Base-by-base conservation (phyloP, 2,888 invertebrate species). In the Ypsolopha scabrella region DNA sequence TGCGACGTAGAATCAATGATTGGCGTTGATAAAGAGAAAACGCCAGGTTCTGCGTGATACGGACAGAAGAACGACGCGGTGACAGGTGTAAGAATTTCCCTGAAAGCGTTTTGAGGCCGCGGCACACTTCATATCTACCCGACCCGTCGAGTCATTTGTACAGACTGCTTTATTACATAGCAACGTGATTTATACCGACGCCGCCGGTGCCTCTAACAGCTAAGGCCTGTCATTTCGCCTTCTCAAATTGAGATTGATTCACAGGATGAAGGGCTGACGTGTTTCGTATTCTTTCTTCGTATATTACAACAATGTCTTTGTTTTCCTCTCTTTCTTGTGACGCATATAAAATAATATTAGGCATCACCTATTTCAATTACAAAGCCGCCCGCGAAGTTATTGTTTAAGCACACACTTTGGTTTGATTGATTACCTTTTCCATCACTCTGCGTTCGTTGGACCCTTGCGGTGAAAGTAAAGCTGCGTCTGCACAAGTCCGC, bases 211-310 rank as follows among this genome's bases (percentile, higher is more conserved):
- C 81, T 80, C 79, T 83, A 85, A 85, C 85, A 81, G 83, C 79
- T 77, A 70, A 75, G 74, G 71, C 78, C 75, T 82, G 82, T 82
- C 82, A 82, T 82, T 82, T 82, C 74, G 69, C 68, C 74, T 72
- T 77, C 82, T 83, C 75, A 82, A 85, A 85, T 85, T 83, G 83
- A 83, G 83, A 85, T 85, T 81, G 83, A 85, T 83, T 79, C 75
- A 59, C 57, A 67, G 67, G 72, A 72, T 71, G 71, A 68, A 68
- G 65, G 69, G 50, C 51, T 56, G 47, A 52, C 53, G 44, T 45
- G 47, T 52, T 50, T 37, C 39, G 49, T 49, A 7, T 49, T 49
- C 41, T 49, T 49, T 47, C 11, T 47, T 14, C 47, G n/a, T 47
- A 51, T 51, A 51, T 41, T 34, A 37, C 37, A 52, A 48, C 11